These are phyloP conservation scores for Pogonocherus hispidulus DNA, from an alignment of 2,888 invertebrate genomes.

Conservation along the genomic window DNA sequence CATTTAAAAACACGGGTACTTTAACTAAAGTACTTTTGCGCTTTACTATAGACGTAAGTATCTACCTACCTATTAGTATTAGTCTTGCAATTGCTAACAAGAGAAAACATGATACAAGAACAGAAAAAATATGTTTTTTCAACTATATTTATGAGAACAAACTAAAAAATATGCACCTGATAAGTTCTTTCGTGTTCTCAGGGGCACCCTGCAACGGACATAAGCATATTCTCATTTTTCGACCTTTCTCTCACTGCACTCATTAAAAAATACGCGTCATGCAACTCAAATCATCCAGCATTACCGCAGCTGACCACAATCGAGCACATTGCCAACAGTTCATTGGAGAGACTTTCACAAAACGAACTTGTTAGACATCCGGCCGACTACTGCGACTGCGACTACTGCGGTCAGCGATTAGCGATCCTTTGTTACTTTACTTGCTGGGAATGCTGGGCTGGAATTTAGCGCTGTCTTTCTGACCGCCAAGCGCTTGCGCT, in stretches of 20 bases:
- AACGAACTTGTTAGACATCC: slow-evolving; percentile 45
- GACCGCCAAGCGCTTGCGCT: slow-evolving; percentile 18
- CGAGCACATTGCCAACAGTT: slow-evolving; percentile 46
- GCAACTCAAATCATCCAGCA: neutral
- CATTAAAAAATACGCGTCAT: slow-evolving; percentile 12
- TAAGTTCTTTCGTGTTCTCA: neutral
- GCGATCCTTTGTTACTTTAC: slow-evolving; percentile 24
- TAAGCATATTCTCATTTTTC: slow-evolving; percentile 9
- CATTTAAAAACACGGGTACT: no score
- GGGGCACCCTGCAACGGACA: neutral
- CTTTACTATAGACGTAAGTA: no score
- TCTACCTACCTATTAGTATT: no score
- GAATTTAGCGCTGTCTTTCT: neutral
- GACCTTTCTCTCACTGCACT: slow-evolving; percentile 11
- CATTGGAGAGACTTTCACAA: slow-evolving; percentile 51
- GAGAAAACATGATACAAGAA: no score
- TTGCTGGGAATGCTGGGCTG: slow-evolving; percentile 5
- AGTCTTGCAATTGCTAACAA: no score
- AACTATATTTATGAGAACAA: no score
- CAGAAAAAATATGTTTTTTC: no score
- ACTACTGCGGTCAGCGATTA: slow-evolving; percentile 25
- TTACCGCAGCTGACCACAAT: slow-evolving; percentile 20
- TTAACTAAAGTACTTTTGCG: no score
- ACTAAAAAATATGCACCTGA: slow-evolving; percentile 7
- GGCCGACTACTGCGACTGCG: slow-evolving; percentile 48